These are phyloP conservation scores for Lepidonotus clava DNA, from an alignment of 2,888 invertebrate genomes.

Conservation along the genomic window DNA sequence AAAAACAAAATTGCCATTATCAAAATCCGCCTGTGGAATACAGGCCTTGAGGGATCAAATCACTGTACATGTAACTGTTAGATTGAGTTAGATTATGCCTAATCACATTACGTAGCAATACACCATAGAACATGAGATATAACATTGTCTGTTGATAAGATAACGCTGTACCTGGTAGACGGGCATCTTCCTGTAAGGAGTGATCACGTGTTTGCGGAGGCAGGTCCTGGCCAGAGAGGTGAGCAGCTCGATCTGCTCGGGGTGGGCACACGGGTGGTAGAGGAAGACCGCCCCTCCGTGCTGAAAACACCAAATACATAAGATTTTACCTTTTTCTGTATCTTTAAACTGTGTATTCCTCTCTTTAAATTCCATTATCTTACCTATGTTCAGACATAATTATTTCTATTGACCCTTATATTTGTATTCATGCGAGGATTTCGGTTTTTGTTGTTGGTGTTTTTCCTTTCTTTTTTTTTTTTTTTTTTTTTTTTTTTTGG, in stretches of 20 bases:
- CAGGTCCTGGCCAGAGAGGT: slow-evolving; percentile 85
- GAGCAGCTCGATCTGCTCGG: slow-evolving; percentile 84
- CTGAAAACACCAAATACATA: slow-evolving; percentile 76
- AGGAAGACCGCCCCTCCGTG: slow-evolving; percentile 91
- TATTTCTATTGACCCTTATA: not conserved
- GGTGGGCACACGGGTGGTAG: slow-evolving; percentile 92
- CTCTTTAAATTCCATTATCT: not conserved
- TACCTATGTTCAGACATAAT: not conserved
- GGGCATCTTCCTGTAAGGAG: slow-evolving; percentile 84
- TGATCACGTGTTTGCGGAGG: slow-evolving; percentile 88
- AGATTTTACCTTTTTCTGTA: not conserved
- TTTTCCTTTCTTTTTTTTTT: too few relatives aligned
- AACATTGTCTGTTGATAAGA: too few relatives aligned
- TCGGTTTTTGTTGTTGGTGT: too few relatives aligned
- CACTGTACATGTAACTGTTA: too few relatives aligned
- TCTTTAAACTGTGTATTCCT: not conserved
- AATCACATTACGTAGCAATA: too few relatives aligned
- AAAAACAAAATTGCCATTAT: too few relatives aligned
- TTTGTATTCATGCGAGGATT: not conserved
- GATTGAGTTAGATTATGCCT: too few relatives aligned
- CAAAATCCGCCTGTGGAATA: too few relatives aligned
- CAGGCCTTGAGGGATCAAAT: too few relatives aligned
- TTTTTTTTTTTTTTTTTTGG: too few relatives aligned
- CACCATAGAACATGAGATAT: too few relatives aligned
- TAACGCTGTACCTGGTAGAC: slow-evolving; percentile 67